phyloP scores from a whole-genome alignment of 2,888 invertebrate species.

The Agrochola litura region DNA sequence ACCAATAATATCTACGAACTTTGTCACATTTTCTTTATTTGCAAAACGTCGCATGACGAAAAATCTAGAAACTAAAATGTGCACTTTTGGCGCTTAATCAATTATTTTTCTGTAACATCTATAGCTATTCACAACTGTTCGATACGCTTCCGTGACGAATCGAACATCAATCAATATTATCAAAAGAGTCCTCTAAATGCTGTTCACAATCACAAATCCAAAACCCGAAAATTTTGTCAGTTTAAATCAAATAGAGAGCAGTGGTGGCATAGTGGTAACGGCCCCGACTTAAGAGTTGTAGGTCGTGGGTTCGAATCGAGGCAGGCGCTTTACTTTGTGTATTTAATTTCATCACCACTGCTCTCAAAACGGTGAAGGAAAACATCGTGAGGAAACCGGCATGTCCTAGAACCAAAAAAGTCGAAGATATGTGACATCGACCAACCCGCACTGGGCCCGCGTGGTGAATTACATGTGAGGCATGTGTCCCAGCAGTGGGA shows the following conservation, averaged over 20 bases:
- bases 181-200: neutral
- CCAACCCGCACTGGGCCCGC: too few relatives aligned
- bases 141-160: neutral
- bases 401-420: too few relatives aligned
- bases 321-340: too few relatives aligned
- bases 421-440: too few relatives aligned
- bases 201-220: neutral
- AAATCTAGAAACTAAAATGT: neutral
- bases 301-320: too few relatives aligned
- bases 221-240: neutral
- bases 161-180: neutral
- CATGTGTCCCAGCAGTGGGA: too few relatives aligned
- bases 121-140: neutral
- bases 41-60: neutral
- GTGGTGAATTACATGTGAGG: too few relatives aligned
- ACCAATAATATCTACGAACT: neutral
- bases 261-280: too few relatives aligned
- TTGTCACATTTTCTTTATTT: neutral
- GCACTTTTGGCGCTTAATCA: conserved; percentile 17
- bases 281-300: too few relatives aligned
- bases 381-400: too few relatives aligned
- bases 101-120: neutral
- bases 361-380: too few relatives aligned
- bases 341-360: too few relatives aligned
- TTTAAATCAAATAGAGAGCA: neutral